These are phyloP conservation scores for Oryzaephilus surinamensis DNA, from an alignment of 1,140 invertebrate genomes.

Conservation along the genomic window DNA sequence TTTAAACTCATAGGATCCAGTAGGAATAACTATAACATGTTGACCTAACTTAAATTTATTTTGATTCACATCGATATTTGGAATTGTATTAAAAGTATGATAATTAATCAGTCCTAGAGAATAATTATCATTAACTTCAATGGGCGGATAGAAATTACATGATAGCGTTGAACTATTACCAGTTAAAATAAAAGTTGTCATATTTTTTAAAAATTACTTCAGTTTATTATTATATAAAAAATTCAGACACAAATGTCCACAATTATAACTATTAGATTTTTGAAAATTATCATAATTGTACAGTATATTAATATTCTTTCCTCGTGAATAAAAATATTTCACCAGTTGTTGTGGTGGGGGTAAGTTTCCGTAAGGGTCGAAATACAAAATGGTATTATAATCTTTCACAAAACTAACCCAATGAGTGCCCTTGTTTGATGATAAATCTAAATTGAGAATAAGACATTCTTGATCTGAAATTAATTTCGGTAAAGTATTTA, in stretches of 20 bases:
- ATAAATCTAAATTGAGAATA: conserved; percentile 29
- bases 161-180: neutral
- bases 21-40: conserved; percentile 25
- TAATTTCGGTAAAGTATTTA: conserved; percentile 8
- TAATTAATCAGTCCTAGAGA: conserved; percentile 27
- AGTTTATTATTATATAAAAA: conserved; percentile 9
- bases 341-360: conserved; percentile 20
- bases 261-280: conserved; percentile 1
- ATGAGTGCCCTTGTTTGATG: conserved; percentile 23
- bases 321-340: conserved; percentile 16
- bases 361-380: conserved; percentile 29
- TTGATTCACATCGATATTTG: conserved; percentile 27
- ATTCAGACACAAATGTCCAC: conserved; percentile 9
- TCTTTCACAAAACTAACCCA: conserved; percentile 30
- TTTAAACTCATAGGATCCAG: conserved; percentile 30
- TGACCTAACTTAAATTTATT: conserved; percentile 32
- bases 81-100: conserved; percentile 32
- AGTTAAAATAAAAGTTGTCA: neutral
- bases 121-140: conserved; percentile 21
- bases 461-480: conserved; percentile 19
- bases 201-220: neutral
- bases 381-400: conserved; percentile 23
- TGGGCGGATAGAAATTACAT: conserved; percentile 4
- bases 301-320: neutral
- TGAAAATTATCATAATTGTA: conserved; percentile 9